Base-by-base conservation (phyloP, 1,140 invertebrate species). In the Cepaea nemoralis region DNA sequence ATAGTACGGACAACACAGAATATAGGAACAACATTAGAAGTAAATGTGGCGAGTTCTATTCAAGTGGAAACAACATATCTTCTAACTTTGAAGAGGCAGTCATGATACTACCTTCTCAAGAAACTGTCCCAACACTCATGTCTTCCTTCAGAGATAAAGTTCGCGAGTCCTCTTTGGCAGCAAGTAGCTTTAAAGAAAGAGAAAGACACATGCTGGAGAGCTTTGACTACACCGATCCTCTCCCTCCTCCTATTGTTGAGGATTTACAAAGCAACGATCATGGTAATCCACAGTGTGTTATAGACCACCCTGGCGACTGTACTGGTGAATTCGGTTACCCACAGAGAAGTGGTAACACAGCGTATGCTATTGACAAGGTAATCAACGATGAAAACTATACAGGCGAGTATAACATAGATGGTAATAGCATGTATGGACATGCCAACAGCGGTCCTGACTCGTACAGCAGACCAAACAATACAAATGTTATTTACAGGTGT, bases 91-190 rank as follows among this genome's bases (percentile, higher is more conserved):
- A 84, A 10, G 78, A 82, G 6, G 22, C 75, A 8, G 37, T 33
- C 42, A n/a, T 66, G 45, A 45, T 31, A 14, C 31, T 63, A 24
- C 55, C 14, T 39, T 50, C 59, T 16, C 40, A 71, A 22, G 83
- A 84, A n/a, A 69, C 76, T 33, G 77, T 82, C 12, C 80, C 82
- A 27, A 86, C 82, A 10, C 77, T 84, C 19, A 84, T 84, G 83
- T 84, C 85, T 3, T 83, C 85, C 0, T 83, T 86, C 59, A 39
- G 83, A 33, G 83, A 85, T 79, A 85, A 84, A 81, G 79, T 85
- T 48, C 77, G 82, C 39, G 85, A 86, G 81, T 83, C 82, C 6
- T 84, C 83, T 22, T 45, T 71, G 16, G 82, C 82, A 45, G 83
- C 83, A 40, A 83, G 77, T 74, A 79, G 40, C n/a, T 84, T 85